These are phyloP conservation scores for Vulpes lagopus DNA, from an alignment of 2,113 vertebrate species.

Conservation along the genomic window DNA sequence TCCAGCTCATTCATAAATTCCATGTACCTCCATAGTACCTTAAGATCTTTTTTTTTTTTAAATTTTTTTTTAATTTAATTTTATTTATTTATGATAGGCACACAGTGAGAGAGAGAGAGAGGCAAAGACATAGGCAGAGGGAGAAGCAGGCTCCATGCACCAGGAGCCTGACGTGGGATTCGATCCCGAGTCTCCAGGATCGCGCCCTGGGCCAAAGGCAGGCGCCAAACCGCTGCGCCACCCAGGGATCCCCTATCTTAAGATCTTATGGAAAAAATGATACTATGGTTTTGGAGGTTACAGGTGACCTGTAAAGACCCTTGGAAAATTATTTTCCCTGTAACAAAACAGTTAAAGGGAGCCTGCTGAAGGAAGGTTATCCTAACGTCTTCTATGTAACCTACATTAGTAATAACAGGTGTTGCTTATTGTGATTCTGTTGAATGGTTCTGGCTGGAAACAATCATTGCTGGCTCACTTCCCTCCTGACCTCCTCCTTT, in stretches of 20 bases:
- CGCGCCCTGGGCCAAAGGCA: too few species aligned
- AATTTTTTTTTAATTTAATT: too few species aligned
- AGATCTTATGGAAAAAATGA: not conserved
- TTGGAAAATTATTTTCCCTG: not conserved
- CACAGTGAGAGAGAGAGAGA: too few species aligned
- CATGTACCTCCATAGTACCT: not conserved
- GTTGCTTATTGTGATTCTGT: rapidly evolving
- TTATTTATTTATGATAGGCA: too few species aligned
- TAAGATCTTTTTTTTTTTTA: too few species aligned
- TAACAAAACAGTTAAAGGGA: not conserved
- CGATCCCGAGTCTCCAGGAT: too few species aligned
- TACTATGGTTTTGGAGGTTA: not conserved
- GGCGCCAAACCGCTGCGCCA: too few species aligned
- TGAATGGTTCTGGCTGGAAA: too few species aligned
- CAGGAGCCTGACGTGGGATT: too few species aligned
- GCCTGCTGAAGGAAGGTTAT: not conserved
- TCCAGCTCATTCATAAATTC: not conserved
- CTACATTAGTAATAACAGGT: not conserved
- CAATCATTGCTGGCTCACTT: not conserved
- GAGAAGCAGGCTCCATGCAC: too few species aligned
- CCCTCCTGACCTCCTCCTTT: not conserved
- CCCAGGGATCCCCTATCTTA: too few species aligned
- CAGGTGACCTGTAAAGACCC: not conserved
- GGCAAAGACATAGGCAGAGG: too few species aligned
- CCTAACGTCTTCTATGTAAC: not conserved